Evolutionary conservation across 2,888 invertebrate genomes (phyloP).

Genomic region (Alloplasta piceator): DNA sequence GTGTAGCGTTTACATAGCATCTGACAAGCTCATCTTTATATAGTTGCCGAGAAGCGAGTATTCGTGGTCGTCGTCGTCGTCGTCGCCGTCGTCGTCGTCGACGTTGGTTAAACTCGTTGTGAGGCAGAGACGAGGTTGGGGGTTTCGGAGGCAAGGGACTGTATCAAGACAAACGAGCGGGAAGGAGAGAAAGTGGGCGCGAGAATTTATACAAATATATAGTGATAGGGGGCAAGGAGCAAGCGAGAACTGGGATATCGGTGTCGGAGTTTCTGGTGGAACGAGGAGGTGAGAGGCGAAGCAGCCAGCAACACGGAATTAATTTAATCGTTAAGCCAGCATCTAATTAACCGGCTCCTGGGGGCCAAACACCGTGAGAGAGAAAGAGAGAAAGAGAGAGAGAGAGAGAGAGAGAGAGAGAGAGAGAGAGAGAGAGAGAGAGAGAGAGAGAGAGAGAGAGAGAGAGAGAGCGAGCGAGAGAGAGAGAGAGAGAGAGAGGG

Average conservation of each 20-base stretch:
- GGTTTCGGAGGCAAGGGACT: constrained; percentile 46
- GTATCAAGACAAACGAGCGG: constrained; percentile 65
- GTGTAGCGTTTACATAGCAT: constrained; percentile 60
- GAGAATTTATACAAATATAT: background rate
- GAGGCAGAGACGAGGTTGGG: background rate
- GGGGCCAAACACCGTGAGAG: constrained; percentile 4
- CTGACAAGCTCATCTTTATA: constrained; percentile 65
- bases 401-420: too few species aligned
- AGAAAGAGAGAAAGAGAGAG: too few species aligned
- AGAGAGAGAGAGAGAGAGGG: too few species aligned
- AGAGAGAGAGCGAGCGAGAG: too few species aligned
- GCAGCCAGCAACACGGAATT: constrained; percentile 69
- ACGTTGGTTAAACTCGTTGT: constrained; percentile 56
- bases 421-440: too few species aligned
- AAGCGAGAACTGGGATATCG: constrained; percentile 54
- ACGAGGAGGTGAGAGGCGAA: constrained; percentile 12
- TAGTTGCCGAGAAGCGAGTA: constrained; percentile 36
- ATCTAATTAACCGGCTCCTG: constrained; percentile 70
- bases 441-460: too few species aligned
- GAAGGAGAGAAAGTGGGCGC: constrained; percentile 36
- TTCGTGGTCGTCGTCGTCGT: constrained; percentile 19
- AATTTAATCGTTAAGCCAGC: constrained; percentile 72
- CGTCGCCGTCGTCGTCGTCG: constrained; percentile 19
- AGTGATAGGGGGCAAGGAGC: constrained; percentile 21
- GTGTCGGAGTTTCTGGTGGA: constrained; percentile 40